Percentiles rank a stretch among this genome's conserved stretches.
phyloP scores from a whole-genome alignment of 2,797 vertebrate species.

The Notolepis coatsorum region DNA sequence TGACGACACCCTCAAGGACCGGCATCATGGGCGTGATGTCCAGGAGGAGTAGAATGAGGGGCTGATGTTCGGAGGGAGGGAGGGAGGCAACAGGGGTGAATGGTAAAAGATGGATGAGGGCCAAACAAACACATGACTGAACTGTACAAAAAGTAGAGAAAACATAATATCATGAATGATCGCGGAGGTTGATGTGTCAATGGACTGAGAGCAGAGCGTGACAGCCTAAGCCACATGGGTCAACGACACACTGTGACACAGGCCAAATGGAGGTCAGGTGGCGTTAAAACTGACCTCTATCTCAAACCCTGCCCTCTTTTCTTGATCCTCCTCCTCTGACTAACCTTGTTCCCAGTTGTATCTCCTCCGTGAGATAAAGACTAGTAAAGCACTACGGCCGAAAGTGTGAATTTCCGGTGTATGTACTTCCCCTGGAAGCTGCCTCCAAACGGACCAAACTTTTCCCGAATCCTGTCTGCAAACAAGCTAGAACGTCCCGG shows the following conservation, averaged over 20 bases:
- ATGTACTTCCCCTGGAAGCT: no score
- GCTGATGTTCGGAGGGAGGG: slow-evolving; percentile 69
- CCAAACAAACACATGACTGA: not conserved
- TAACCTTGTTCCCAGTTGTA: no score
- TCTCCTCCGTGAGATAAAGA: no score
- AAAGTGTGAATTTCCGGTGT: no score
- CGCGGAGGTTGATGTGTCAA: not conserved
- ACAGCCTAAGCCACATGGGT: slow-evolving; percentile 32
- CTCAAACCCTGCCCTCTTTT: no score
- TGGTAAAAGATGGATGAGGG: not conserved
- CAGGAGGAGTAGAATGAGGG: slow-evolving; percentile 88
- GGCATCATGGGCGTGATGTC: slow-evolving; percentile 95
- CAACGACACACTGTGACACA: not conserved
- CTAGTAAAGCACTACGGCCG: slow-evolving; percentile 36
- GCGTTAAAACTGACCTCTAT: slow-evolving; percentile 49
- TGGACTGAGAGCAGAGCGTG: not conserved
- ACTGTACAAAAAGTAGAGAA: not conserved
- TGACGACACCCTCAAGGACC: slow-evolving; percentile 92
- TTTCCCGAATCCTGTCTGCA: no score
- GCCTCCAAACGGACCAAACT: no score
- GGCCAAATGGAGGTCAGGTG: slow-evolving; percentile 53
- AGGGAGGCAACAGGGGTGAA: not conserved
- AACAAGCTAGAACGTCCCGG: no score
- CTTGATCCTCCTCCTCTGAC: no score
- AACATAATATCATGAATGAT: not conserved